Evolutionary conservation across 1,140 invertebrate species (phyloP), one percentile per base, ranked within the genome.

Genomic region (Centruroides vittatus): DNA sequence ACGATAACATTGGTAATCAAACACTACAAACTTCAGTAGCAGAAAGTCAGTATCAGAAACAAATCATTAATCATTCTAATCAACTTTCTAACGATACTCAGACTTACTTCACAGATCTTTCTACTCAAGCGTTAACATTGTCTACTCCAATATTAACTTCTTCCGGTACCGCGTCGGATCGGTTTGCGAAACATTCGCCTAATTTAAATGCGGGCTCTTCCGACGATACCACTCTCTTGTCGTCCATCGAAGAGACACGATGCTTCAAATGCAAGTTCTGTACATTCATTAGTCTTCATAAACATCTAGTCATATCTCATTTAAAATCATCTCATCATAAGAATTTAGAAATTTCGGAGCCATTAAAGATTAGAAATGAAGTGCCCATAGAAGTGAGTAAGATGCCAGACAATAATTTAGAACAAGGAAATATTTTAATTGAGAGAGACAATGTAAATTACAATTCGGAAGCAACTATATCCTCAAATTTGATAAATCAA

Each of bases 201-300:
- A 41, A 5, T 8, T 41, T 41, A 41, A 5, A 5, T 41, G 41
- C 5, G 3, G 8, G 3, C 34, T 60, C 62, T 57, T 60, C 55
- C 57, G 57, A 34, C 13, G 23, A 63, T 53, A 35, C 60, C 23
- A 50, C 13, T 35, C 10, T 35, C 47, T 47, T 47, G 10, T 12
- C 58, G 10, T 13, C 54, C 47, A 60, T 65, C 51, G 62, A 64
- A 55, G 54, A 56, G 13, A 54, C 56, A 11, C 51, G 59, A n/a
- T 66, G 65, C 50, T 66, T 53, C 36, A 66, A 66, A 47, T 66
- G 65, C 36, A 61, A 59, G 35, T 61, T 64, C 59, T 66, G 65
- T 64, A 50, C 56, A 55, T 66, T 48, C 56, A 48, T 66, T 12
- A 61, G 36, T 34, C 41, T 66, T 3, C 54, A 66, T n/a, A 66